Percentiles rank a stretch among this genome's conserved stretches.
Evolutionary conservation across 2,888 invertebrate species (phyloP).

Genomic region (Nemurella pictetii): DNA sequence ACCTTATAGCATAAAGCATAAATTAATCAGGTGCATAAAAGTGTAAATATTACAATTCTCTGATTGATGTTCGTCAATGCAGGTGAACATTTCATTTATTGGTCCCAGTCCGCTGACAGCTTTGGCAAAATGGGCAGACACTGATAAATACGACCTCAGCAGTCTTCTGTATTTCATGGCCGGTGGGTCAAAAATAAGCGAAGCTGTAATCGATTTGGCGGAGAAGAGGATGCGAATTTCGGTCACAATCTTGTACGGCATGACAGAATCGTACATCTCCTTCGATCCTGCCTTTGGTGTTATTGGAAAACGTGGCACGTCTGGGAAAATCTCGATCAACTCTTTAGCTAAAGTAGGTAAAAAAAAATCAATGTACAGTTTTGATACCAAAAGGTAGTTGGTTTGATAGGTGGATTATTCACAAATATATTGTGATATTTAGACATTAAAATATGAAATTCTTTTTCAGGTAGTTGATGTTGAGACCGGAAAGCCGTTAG

Average conservation of each 20-base stretch:
- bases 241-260: constrained; percentile 46
- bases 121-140: constrained; percentile 54
- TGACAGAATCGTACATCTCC: constrained; percentile 46
- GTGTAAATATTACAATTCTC: not conserved
- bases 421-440: too few species aligned
- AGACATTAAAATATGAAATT: too few species aligned
- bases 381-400: too few species aligned
- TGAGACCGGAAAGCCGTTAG: constrained; percentile 15
- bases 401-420: not conserved
- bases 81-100: constrained; percentile 51
- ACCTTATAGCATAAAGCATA: not conserved
- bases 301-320: constrained; percentile 29
- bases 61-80: not conserved
- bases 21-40: not conserved
- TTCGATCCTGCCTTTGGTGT: constrained; percentile 28
- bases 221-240: constrained; percentile 29
- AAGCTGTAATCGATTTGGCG: constrained; percentile 45
- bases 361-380: too few species aligned
- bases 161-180: constrained; percentile 48
- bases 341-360: constrained; percentile 30
- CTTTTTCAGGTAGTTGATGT: constrained; percentile 21
- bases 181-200: constrained; percentile 54
- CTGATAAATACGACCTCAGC: constrained; percentile 52
- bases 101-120: constrained; percentile 57
- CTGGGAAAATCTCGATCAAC: constrained; percentile 31